Evolutionary conservation across 2,113 vertebrate species (phyloP), one percentile per base, ranked within the genome.

Genomic region (Gallinago paraguaiae): DNA sequence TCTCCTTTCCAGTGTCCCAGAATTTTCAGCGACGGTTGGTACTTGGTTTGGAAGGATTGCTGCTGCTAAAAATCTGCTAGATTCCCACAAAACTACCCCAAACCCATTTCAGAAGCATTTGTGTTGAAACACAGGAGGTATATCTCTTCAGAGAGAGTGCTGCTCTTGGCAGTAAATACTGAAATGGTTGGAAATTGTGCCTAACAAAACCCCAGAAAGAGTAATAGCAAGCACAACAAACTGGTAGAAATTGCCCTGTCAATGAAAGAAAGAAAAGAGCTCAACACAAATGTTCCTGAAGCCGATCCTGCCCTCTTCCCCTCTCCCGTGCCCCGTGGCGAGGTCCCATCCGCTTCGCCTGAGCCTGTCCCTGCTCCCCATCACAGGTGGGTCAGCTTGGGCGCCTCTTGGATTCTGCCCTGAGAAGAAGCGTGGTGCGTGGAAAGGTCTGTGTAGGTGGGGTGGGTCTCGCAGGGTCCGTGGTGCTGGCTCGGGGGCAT

Each of bases 301-400:
- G 37, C 43, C 5, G 3, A 31, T 51, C 46, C 87, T 23, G 30
- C 53, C 64, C 64, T 53, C 28, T 75, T 46, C 69, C 80, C 91
- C 57, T 81, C 33, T 61, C 82, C 78, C 41, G 7, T 13, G 13
- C 53, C 78, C 24, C 3, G 0, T 13, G 45, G 57, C 2, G 59
- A 63, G 74, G 28, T 90, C 51, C 75, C 74, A n/a, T 76, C 51
- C 11, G 63, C 72, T 84, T 72, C 43, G 31, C 84, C 17, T 57
- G 65, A 59, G 75, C 71, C 67, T 45, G 41, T 54, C 83, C 61
- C 48, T 22, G 50, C 68, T 77, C 56, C 96, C 97, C 97, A 97
- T 99, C 99, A 99, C 99, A 99, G 99, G 98, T 99, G 99, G 96
- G 99, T 99, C 98, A 99, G 97, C 97, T 99, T 99, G 98, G 99